Evolutionary conservation across 2,797 vertebrate species (phyloP).

Genomic region (Ptychadena robeensis): DNA sequence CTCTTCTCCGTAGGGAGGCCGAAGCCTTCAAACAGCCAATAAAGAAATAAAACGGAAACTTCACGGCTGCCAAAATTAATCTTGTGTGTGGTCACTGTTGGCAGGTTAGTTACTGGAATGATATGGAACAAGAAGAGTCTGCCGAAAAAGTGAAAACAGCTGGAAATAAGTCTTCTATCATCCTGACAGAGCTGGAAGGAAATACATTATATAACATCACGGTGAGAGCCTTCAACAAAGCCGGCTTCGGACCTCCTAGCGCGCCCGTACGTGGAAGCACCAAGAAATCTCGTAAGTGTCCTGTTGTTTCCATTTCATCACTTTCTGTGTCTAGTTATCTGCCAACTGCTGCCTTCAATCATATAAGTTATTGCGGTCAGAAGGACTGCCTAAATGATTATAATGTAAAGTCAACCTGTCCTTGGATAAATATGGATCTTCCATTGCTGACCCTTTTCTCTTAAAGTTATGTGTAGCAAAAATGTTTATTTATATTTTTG

Average conservation of each 20-base stretch:
- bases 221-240: slow-evolving; percentile 92
- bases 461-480: too few species aligned
- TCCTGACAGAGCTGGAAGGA: slow-evolving; percentile 88
- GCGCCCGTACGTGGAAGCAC: slow-evolving; percentile 79
- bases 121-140: slow-evolving; percentile 86
- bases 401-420: too few species aligned
- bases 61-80: slow-evolving; percentile 62
- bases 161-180: slow-evolving; percentile 87
- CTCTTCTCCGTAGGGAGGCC: neutral
- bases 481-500: too few species aligned
- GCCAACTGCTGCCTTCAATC: neutral
- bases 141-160: slow-evolving; percentile 84
- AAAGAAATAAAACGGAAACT: slow-evolving; percentile 53
- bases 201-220: slow-evolving; percentile 87
- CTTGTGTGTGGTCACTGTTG: slow-evolving; percentile 62
- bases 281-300: slow-evolving; percentile 90
- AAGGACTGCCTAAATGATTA: too few species aligned
- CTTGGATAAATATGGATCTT: too few species aligned
- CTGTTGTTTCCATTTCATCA: slow-evolving; percentile 3
- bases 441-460: too few species aligned
- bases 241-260: slow-evolving; percentile 90
- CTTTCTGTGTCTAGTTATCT: neutral
- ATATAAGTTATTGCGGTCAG: too few species aligned
- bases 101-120: slow-evolving; percentile 93
- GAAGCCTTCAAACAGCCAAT: slow-evolving; percentile 41